These are phyloP conservation scores for Drosophila suboccidentalis DNA, from an alignment of 2,888 invertebrate genomes.

Conservation along the genomic window DNA sequence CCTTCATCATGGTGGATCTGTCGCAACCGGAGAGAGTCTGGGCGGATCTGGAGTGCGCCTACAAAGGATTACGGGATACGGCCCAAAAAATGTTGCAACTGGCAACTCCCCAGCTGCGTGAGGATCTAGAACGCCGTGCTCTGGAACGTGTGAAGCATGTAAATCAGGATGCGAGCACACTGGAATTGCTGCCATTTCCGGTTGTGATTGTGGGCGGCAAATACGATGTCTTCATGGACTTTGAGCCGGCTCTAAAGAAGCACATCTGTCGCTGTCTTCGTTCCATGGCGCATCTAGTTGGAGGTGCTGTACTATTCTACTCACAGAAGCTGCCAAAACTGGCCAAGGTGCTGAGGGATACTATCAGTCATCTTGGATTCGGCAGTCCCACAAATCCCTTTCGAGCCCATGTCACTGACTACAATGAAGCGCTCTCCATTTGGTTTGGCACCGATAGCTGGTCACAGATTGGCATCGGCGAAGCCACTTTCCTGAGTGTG, in stretches of 20 bases:
- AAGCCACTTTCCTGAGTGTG: slow-evolving; percentile 83
- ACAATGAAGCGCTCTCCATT: slow-evolving; percentile 89
- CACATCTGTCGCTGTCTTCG: slow-evolving; percentile 91
- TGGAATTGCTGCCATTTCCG: slow-evolving; percentile 88
- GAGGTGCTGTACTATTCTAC: slow-evolving; percentile 91
- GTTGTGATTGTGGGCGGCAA: slow-evolving; percentile 93
- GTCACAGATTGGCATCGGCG: slow-evolving; percentile 89
- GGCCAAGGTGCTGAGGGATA: slow-evolving; percentile 89
- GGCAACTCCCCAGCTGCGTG: slow-evolving; percentile 56
- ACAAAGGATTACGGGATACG: slow-evolving; percentile 74
- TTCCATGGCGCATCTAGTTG: slow-evolving; percentile 90
- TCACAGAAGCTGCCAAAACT: slow-evolving; percentile 91
- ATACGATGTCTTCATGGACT: slow-evolving; percentile 93
- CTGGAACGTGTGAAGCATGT: slow-evolving; percentile 77
- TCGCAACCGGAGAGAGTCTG: slow-evolving; percentile 91
- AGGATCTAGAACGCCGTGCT: slow-evolving; percentile 81
- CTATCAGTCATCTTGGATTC: slow-evolving; percentile 91
- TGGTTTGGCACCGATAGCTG: slow-evolving; percentile 89
- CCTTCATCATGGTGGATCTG: slow-evolving; percentile 92
- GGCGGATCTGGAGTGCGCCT: slow-evolving; percentile 88
- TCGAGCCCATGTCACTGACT: slow-evolving; percentile 86
- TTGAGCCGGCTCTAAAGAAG: slow-evolving; percentile 91
- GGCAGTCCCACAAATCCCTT: slow-evolving; percentile 87
- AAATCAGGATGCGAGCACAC: slow-evolving; percentile 73
- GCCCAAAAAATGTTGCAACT: slow-evolving; percentile 79